Conservation (phyloP, 1,140 invertebrate genomes). For the Formica selysi region DNA sequence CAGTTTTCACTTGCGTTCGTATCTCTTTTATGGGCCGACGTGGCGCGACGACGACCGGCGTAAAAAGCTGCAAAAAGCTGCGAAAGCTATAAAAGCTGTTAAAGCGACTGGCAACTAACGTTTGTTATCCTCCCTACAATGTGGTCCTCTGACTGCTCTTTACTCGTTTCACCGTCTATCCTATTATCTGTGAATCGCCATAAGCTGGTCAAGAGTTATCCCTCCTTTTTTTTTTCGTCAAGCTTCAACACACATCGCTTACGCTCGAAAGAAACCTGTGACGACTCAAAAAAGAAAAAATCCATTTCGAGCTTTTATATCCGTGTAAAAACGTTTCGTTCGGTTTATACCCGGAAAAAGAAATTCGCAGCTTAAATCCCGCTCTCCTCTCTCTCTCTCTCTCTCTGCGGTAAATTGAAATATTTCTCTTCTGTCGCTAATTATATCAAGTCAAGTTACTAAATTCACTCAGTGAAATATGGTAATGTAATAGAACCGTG, state of each 20-base stretch:
- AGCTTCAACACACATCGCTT: conserved; percentile 22
- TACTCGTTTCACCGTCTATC: conserved; percentile 47
- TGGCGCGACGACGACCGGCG: conserved; percentile 33
- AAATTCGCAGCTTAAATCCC: conserved; percentile 1
- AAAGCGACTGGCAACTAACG: conserved; percentile 59
- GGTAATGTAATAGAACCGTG: neutral
- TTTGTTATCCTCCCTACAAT: conserved; percentile 58
- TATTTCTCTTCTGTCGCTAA: neutral
- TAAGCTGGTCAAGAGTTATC: conserved; percentile 43
- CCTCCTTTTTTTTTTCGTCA: neutral
- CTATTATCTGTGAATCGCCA: conserved; percentile 42
- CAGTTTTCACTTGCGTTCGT: conserved; percentile 43
- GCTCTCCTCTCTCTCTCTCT: neutral
- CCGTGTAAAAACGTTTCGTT: conserved; percentile 11
- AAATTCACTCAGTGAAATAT: neutral
- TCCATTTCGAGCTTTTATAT: conserved; percentile 44
- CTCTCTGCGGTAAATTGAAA: neutral
- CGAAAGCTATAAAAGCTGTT: conserved; percentile 58
- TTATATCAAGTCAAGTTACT: conserved; percentile 17
- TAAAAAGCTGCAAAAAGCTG: conserved; percentile 56
- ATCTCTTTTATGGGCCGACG: conserved; percentile 34
- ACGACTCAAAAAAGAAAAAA: neutral
- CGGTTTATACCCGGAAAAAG: conserved; percentile 15
- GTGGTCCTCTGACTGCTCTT: conserved; percentile 43
- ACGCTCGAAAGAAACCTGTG: neutral